Conservation (phyloP, 2,888 invertebrate species). For the Arge pagana region DNA sequence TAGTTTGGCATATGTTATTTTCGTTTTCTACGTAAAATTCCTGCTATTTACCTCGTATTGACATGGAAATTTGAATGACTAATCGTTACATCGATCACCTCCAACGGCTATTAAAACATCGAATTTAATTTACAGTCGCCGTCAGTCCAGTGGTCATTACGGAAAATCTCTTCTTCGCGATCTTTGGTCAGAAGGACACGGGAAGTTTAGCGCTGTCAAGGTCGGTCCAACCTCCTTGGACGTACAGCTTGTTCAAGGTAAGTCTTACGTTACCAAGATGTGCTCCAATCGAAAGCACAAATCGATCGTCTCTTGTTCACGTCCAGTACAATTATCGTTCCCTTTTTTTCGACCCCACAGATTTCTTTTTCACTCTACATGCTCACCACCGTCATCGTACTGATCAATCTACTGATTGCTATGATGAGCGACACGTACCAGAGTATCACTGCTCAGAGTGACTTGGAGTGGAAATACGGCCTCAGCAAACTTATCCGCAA, state of each 20-base stretch:
- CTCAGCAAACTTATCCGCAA: conserved; percentile 74
- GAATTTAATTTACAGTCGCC: conserved; percentile 70
- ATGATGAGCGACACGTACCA: conserved; percentile 99
- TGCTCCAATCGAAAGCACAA: neutral
- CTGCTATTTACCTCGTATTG: no score
- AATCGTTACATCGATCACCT: neutral
- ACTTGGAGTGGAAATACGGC: conserved; percentile 80
- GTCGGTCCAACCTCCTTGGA: conserved; percentile 81
- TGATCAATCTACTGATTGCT: conserved; percentile 99
- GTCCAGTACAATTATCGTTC: neutral
- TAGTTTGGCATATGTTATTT: no score
- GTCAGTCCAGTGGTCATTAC: conserved; percentile 91
- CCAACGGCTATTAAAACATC: neutral
- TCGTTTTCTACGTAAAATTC: no score
- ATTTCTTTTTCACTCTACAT: conserved; percentile 91
- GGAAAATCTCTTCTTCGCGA: conserved; percentile 97
- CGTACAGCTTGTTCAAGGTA: conserved; percentile 82
- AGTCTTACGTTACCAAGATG: no score
- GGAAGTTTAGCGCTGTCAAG: conserved; percentile 49
- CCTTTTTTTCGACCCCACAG: conserved; percentile 31
- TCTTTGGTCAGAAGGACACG: conserved; percentile 89
- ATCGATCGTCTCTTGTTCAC: neutral
- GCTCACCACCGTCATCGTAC: conserved; percentile 97
- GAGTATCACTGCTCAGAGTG: conserved; percentile 85
- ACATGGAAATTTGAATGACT: conserved; percentile 9